Evolutionary conservation across 1,140 invertebrate species (phyloP), one percentile per base, ranked within the genome.

Genomic region (Hycleus cichorii): DNA sequence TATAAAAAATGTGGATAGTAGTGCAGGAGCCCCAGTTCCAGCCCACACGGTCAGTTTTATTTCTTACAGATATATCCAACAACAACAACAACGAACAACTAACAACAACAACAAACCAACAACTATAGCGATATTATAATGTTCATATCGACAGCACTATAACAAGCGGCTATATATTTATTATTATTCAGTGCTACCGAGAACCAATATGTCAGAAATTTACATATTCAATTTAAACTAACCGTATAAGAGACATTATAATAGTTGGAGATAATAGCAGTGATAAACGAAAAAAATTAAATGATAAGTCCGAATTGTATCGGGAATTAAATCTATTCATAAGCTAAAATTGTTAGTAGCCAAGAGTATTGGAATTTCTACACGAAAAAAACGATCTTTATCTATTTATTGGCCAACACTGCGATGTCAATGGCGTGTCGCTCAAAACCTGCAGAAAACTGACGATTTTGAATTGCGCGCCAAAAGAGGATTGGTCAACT

Each of bases 151-250:
- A 64, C 57, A 58, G 50, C 47, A 45, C 53, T 18, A 18, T 61
- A 62, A 56, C 63, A 62, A 61, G 57, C 48, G 56, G 57, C 48
- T 47, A 39, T 57, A 64, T 64, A 62, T 64, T 39, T 7, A 58
- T 64, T 62, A 57, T 57, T 54, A 56, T 58, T 48, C 50, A 55
- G 42, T 44, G 63, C 63, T 64, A 64, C 63, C 57, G 63, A 64
- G 60, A 59, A 62, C 54, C 54, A 64, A 64, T 60, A 64, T 60
- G 57, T 64, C 60, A 62, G 63, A 52, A 48, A 60, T 64, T 64
- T 60, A 62, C 60, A 60, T 62, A 62, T 62, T 59, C 60, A 56
- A 46, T 51, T 49, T 58, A 32, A 32, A 7, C 32, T 18, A 53
- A 55, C 50, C 10, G 47, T 45, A 53, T 18, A 39, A 53, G 42